Percentiles rank a stretch among this genome's conserved stretches.
phyloP scores from a whole-genome alignment of 2,113 vertebrate genomes.

The Tragelaphus imberbis region DNA sequence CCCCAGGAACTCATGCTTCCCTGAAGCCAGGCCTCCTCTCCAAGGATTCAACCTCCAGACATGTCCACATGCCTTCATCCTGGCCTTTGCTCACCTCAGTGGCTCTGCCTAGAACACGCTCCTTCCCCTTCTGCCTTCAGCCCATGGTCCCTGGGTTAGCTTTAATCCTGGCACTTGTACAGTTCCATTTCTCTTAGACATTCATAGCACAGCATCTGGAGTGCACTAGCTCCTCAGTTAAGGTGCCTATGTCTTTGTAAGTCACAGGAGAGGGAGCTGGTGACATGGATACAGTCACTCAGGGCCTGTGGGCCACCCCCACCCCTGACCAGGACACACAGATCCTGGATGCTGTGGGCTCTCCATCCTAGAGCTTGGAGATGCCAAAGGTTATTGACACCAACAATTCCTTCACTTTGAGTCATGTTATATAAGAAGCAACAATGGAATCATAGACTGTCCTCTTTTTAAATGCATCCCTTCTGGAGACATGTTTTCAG shows the following conservation, averaged over 20 bases:
- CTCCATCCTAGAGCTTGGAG: neutral
- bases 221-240: neutral
- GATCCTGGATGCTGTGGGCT: neutral
- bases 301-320: rapidly evolving
- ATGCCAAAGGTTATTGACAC: neutral
- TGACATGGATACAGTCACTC: rapidly evolving
- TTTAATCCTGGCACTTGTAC: neutral
- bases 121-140: neutral
- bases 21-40: neutral
- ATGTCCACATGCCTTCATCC: too few relatives aligned
- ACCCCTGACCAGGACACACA: rapidly evolving
- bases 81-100: neutral
- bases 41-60: neutral
- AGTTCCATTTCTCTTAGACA: neutral
- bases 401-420: neutral
- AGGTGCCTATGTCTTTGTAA: neutral
- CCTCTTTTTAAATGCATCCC: neutral
- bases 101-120: too few relatives aligned
- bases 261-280: neutral
- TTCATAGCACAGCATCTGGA: rapidly evolving
- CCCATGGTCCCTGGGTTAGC: neutral
- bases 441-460: neutral
- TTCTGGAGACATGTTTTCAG: neutral
- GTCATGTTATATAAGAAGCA: neutral
- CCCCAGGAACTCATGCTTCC: neutral